A percentile compares a stretch with the other conserved stretches of the same genome.
Conservation (phyloP, 35 echinoderm and acorn worm genomes). For the Ophioderma brevispina region DNA sequence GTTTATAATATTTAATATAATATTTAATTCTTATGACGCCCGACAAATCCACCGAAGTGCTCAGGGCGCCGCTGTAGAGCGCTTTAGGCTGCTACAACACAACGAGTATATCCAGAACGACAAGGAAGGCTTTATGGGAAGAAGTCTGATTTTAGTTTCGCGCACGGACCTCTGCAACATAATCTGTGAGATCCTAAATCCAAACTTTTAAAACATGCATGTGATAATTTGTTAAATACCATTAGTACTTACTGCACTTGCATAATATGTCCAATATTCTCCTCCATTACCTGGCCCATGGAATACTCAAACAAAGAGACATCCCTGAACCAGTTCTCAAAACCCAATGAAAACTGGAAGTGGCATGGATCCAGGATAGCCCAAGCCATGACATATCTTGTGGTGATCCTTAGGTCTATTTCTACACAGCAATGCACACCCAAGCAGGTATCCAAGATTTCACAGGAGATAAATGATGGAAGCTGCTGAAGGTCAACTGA, state of each 20-base stretch:
- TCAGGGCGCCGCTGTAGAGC: no score
- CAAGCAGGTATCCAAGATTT: background rate
- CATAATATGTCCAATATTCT: background rate
- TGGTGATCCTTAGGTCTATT: slow-evolving; percentile 5
- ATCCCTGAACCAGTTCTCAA: background rate
- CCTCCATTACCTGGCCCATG: background rate
- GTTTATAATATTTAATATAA: background rate
- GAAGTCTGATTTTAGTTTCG: no score
- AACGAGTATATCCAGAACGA: no score
- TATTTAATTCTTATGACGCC: no score
- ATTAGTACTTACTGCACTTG: background rate
- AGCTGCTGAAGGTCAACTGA: background rate
- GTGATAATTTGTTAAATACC: no score
- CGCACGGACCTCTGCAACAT: background rate
- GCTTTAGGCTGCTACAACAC: no score
- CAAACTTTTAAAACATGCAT: no score
- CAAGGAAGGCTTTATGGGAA: no score
- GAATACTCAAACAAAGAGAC: background rate
- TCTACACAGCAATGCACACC: slow-evolving; percentile 17
- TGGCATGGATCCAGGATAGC: slow-evolving; percentile 17
- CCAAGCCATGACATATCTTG: background rate
- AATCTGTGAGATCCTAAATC: background rate
- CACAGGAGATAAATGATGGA: slow-evolving; percentile 13
- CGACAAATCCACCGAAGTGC: no score
- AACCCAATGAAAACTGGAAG: background rate